Conservation (phyloP, 2,888 invertebrate species). For the Zhuqinia jingwanae region DNA sequence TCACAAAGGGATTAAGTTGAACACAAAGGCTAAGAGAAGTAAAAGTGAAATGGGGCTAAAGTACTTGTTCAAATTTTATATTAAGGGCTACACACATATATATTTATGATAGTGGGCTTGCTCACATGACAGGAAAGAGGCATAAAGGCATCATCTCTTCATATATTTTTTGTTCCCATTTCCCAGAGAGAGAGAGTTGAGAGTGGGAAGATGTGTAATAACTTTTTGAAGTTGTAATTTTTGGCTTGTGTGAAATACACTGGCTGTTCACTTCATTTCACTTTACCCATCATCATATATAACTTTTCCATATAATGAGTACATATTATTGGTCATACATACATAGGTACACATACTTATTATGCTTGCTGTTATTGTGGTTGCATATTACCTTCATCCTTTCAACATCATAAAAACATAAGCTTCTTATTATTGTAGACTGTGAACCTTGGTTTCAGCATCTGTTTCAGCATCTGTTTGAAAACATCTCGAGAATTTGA, state of each 20-base stretch:
- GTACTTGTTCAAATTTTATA: not conserved
- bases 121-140: no score
- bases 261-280: constrained; percentile 38
- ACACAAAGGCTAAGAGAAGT: constrained; percentile 5
- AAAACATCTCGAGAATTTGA: no score
- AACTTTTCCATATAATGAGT: not conserved
- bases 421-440: not conserved
- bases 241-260: constrained; percentile 66
- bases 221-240: constrained; percentile 70
- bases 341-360: no score
- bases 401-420: no score
- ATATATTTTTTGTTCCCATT: no score
- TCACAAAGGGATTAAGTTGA: constrained; percentile 59
- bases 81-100: not conserved
- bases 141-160: constrained; percentile 41
- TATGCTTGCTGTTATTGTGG: no score
- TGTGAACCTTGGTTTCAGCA: no score
- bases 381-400: no score
- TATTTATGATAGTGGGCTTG: not conserved
- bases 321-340: no score
- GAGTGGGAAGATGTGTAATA: constrained; percentile 34
- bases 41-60: not conserved
- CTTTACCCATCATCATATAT: constrained; percentile 8
- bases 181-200: not conserved
- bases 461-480: no score